Percentiles rank a stretch among this genome's conserved stretches.
Evolutionary conservation across 2,888 invertebrate genomes (phyloP).

Genomic region (Pocota personata): DNA sequence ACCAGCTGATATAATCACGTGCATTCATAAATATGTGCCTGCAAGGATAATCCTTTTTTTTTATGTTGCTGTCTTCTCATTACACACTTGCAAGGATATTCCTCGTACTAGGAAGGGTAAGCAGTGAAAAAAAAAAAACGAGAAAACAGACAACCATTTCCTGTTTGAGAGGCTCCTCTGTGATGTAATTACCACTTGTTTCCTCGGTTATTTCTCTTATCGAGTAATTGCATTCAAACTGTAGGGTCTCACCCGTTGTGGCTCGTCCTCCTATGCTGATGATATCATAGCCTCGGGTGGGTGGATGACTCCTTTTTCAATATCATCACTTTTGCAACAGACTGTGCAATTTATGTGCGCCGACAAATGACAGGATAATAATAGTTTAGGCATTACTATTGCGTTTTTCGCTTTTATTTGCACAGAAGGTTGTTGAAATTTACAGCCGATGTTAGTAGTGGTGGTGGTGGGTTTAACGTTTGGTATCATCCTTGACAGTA

Average conservation of each 20-base stretch:
- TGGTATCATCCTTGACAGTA: conserved; percentile 50
- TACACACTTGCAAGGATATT: conserved; percentile 52
- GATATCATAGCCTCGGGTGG: conserved; percentile 20
- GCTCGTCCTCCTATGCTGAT: background rate
- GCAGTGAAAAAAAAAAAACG: background rate
- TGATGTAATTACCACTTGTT: conserved; percentile 73
- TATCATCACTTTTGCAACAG: conserved; percentile 60
- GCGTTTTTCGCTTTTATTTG: conserved; percentile 28
- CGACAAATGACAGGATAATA: conserved; percentile 72
- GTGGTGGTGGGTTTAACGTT: conserved; percentile 3
- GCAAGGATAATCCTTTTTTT: conserved; percentile 50
- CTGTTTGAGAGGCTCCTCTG: conserved; percentile 67
- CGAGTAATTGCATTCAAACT: conserved; percentile 68
- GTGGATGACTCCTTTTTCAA: conserved; percentile 39
- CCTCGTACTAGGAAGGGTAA: background rate
- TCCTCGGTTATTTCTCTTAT: conserved; percentile 65
- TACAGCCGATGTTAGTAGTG: conserved; percentile 29
- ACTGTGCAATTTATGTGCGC: conserved; percentile 60
- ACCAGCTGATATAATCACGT: conserved; percentile 58
- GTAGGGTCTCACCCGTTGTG: conserved; percentile 13
- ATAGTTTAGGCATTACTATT: conserved; percentile 66
- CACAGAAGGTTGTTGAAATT: conserved; percentile 45
- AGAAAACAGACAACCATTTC: conserved; percentile 63
- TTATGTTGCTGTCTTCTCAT: conserved; percentile 28
- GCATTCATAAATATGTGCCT: conserved; percentile 66